Evolutionary conservation across 2,113 vertebrate genomes (phyloP), one percentile per base, ranked within the genome.

Genomic region (Catharus fuscescens): DNA sequence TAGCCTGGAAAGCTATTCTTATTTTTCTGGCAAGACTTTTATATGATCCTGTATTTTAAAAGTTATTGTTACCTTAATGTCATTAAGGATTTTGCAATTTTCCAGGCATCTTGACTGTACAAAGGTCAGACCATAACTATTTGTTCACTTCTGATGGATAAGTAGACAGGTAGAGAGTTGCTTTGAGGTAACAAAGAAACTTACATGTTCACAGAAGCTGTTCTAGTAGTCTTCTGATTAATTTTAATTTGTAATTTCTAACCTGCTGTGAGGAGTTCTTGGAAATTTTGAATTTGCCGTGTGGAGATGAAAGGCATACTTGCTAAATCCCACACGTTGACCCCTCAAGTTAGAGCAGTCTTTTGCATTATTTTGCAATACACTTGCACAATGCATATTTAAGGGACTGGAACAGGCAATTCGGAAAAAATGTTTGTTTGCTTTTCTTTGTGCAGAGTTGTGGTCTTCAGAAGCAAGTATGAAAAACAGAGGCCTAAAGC

Each of bases 321-420:
- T 94, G 56, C 14, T 61, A 72, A 87, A 87, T 89, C 47, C 45
- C 5, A 0, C 73, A 6, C 90, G 70, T 93, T 94, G 86, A 80
- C 80, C 76, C 9, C 16, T 92, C 53, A 65, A 81, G 25, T 89
- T 38, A 45, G 45, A 81, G 77, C 70, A 89, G 20, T 86, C 70
- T 89, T 80, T 32, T 60, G 48, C 40, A 13, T 80, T 78, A 69
- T 93, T 93, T 93, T 91, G 95, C 84, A 92, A 78, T 87, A 42
- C 14, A 0, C 36, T 93, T 95, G 65, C 73, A 69, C 93, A 93
- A 89, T 79, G 42, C 32, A 5, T 62, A 42, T 50, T 56, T 86
- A 25, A 69, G 1, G 19, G 45, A 65, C 81, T 69, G 69, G 86
- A 88, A 53, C 62, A 88, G 67, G 45, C 93, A 59, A 70, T 77